Evolutionary conservation across 2,888 invertebrate genomes (phyloP), one percentile per base, ranked within the genome.

Genomic region (Sthenelais limicola): DNA sequence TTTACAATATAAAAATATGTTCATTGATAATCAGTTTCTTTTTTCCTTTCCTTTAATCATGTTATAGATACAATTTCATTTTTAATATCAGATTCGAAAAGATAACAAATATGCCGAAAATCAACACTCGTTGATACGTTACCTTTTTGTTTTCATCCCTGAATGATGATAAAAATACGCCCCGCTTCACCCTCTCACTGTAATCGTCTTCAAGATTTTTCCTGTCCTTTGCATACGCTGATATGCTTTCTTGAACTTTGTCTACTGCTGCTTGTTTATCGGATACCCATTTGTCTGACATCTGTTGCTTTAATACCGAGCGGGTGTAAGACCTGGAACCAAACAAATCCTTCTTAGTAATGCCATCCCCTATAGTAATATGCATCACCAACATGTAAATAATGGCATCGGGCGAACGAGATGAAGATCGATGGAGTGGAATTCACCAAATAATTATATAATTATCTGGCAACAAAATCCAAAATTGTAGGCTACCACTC

Each of bases 221-320:
- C 21, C 76, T 74, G 73, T 86, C 86, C 43, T 82, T 81, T 15
- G 80, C 79, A 26, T 84, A 80, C 1, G 85, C 84, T 48, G 73
- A 76, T 33, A 82, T 80, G 51, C 83, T 84, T 72, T 86, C 86
- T 52, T 76, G 69, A 21, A 81, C 75, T 72, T 82, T 83, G 21
- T 80, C 77, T 47, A 76, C 71, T 33, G 81, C 73, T 21, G 76
- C 73, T 18, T 76, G 74, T 47, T 71, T 58, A 26, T 58, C 49
- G 1, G 30, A n/a, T 4, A 21, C n/a, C 69, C 48, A 30, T 35
- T 72, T 72, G 73, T 86, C 85, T 4, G 79, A 67, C 85, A 86
- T 86, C 77, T 86, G 86, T 68, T 85, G 83, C 71, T 86, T 86
- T 32, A 86, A 75, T n/a, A 83, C 83, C 43, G 84, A 81, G 35